Conservation (phyloP, 2,113 vertebrate genomes). For the Motacilla alba region DNA sequence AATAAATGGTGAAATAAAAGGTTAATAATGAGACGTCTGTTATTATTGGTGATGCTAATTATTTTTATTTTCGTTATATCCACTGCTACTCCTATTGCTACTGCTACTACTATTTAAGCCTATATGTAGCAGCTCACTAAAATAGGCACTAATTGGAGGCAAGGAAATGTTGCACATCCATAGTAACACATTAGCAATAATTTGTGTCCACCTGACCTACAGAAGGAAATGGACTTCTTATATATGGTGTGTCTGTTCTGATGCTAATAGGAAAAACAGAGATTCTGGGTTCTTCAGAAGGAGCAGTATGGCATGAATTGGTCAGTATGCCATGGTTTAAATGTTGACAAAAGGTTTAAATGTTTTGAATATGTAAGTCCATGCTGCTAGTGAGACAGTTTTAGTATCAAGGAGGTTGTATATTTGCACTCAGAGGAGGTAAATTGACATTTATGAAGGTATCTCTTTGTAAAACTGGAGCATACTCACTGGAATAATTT, state of each 20-base stretch:
- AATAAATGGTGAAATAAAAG: background rate
- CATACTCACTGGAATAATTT: background rate
- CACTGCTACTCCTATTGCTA: too few relatives aligned
- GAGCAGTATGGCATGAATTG: background rate
- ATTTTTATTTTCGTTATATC: background rate
- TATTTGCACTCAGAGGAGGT: background rate
- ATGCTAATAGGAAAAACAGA: background rate
- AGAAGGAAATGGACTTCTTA: background rate
- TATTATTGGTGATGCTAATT: background rate
- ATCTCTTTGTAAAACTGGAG: background rate
- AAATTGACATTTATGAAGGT: background rate
- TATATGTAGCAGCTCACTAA: background rate
- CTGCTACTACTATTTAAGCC: background rate
- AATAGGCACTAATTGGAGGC: background rate
- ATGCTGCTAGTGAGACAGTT: background rate
- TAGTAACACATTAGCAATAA: background rate
- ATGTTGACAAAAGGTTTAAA: background rate
- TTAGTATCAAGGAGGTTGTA: background rate
- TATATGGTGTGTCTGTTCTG: background rate
- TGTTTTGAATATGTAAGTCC: background rate
- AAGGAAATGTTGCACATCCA: background rate
- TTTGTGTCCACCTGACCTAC: background rate
- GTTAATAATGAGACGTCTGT: background rate
- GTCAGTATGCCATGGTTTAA: background rate
- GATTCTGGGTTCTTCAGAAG: background rate